Evolutionary conservation across 2,113 vertebrate species (phyloP), one percentile per base, ranked within the genome.

Genomic region (Gobius niger): DNA sequence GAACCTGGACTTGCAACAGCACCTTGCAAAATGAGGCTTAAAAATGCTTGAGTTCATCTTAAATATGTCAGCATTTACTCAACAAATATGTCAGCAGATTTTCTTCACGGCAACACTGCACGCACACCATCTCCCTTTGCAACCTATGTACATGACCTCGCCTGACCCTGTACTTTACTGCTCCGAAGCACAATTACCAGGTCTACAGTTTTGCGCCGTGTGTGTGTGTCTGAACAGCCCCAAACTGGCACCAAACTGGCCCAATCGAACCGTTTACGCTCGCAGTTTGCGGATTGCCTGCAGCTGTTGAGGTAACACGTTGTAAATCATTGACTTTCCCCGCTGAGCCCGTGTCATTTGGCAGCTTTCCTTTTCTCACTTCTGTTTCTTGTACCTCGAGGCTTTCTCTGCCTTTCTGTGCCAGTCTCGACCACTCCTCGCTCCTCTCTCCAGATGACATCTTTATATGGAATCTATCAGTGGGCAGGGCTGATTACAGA

Each of bases 401-500:
- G 56, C 56, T 7, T 59, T 15, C 40, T 16, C 40, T 10, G 7
- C 10, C 4, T 42, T n/a, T 60, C 1, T 59, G 13, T 14, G 15
- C 56, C 24, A 59, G 13, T 41, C 56, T 41, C 12, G 41, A 59
- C 56, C 57, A 4, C 57, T 60, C 40, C 13, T 8, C 56, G 14
- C 57, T 9, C 9, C 34, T n/a, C 15, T 50, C 6, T 60, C 14
- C 40, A 10, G 57, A 60, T 44, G 57, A 60, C 57, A 60, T 60
- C 40, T 60, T 60, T 60, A 60, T 60, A 10, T 42, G 57, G 57
- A 44, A 60, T 60, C 57, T 41, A n/a, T 42, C 57, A 60, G 57
- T 60, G 57, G 57, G 57, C 57, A 44, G 57, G 57, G 57, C 56
- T 60, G 57, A 60, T 60, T 60, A 60, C 57, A 60, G 57, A 60